phyloP scores from a whole-genome alignment of 2,113 vertebrate species.

The Gymnorhina tibicen region DNA sequence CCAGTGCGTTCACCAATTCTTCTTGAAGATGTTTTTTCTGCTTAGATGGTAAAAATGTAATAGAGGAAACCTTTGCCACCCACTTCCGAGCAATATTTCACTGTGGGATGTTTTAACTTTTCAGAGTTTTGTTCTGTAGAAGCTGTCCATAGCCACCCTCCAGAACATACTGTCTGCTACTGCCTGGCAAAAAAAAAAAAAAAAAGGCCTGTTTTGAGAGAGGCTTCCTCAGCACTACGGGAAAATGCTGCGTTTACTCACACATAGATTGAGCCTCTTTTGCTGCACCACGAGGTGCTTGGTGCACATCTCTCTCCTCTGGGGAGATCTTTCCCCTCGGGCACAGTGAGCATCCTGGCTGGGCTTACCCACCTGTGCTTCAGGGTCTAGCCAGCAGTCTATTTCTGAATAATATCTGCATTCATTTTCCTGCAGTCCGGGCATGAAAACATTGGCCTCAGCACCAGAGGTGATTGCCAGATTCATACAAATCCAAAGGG shows the following conservation, averaged over 20 bases:
- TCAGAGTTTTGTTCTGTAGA: background rate
- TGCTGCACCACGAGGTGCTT: background rate
- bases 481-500: background rate
- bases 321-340: background rate
- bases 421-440: background rate
- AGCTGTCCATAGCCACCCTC: background rate
- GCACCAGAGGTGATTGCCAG: background rate
- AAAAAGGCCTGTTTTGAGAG: background rate
- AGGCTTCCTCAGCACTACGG: background rate
- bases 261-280: background rate
- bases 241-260: background rate
- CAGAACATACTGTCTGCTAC: background rate
- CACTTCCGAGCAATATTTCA: background rate
- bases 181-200: background rate
- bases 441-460: background rate
- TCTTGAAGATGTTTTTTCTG: slow-evolving; percentile 30
- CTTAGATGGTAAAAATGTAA: background rate
- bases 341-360: background rate
- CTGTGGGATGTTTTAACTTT: background rate
- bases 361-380: background rate
- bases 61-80: background rate
- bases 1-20: slow-evolving; percentile 5
- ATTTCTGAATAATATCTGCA: background rate
- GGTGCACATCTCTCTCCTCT: background rate
- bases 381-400: background rate